These are phyloP conservation scores for Sebastes dallii DNA, from an alignment of 2,797 vertebrate genomes.

Conservation along the genomic window DNA sequence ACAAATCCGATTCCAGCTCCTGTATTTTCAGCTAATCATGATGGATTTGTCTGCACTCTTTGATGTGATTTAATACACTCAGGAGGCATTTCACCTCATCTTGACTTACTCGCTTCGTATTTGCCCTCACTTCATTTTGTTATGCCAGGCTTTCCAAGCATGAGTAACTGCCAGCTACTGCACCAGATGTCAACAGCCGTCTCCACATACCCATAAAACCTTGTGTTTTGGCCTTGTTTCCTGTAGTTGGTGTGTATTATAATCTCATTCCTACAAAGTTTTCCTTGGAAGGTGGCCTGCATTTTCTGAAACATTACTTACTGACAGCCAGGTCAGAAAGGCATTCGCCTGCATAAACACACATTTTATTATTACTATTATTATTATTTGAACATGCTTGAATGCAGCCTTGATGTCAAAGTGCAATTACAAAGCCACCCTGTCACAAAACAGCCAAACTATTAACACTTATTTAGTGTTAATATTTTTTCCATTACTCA, in stretches of 20 bases:
- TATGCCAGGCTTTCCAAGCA: conserved; percentile 43
- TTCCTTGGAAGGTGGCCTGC: neutral
- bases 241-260: conserved; percentile 26
- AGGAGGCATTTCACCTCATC: conserved; percentile 57
- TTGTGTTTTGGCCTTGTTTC: conserved; percentile 37
- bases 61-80: conserved; percentile 68
- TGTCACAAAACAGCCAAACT: neutral
- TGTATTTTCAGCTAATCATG: conserved; percentile 47
- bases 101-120: conserved; percentile 48
- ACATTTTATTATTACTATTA: neutral
- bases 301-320: conserved; percentile 2
- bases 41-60: conserved; percentile 63
- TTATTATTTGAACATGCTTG: neutral
- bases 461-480: neutral
- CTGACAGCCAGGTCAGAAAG: neutral
- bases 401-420: neutral
- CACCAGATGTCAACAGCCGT: conserved; percentile 38
- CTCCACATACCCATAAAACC: conserved; percentile 21
- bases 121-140: conserved; percentile 48
- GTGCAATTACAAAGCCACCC: neutral
- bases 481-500: neutral
- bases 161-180: conserved; percentile 44
- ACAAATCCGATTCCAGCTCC: conserved; percentile 58
- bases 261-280: conserved; percentile 26
- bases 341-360: neutral